Evolutionary conservation across 2,888 invertebrate species (phyloP).

Genomic region (Epinotia demarniana): DNA sequence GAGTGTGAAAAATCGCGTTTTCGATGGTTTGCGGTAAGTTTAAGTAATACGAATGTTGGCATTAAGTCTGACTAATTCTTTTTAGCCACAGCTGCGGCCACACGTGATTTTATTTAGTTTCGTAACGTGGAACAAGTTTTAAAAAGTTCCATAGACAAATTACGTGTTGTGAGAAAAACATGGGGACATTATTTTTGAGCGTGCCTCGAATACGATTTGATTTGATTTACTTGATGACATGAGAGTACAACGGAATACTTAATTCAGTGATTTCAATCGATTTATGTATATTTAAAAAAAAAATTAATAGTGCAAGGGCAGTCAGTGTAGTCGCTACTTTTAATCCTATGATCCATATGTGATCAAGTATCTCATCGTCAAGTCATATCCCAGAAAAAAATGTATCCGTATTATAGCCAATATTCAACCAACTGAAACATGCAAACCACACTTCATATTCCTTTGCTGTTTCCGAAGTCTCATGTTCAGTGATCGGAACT

Average conservation of each 20-base stretch:
- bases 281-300: slow-evolving; percentile 4
- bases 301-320: neutral
- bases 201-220: slow-evolving; percentile 38
- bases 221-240: slow-evolving; percentile 39
- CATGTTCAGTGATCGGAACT: too few species aligned
- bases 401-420: too few species aligned
- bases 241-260: slow-evolving; percentile 33
- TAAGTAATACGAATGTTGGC: slow-evolving; percentile 80
- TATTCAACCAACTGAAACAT: too few species aligned
- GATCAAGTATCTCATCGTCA: neutral
- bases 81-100: slow-evolving; percentile 68
- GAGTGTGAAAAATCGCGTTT: slow-evolving; percentile 81
- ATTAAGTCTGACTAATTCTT: slow-evolving; percentile 74
- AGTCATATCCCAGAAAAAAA: neutral
- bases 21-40: slow-evolving; percentile 75
- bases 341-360: neutral
- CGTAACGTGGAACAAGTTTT: slow-evolving; percentile 66
- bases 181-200: slow-evolving; percentile 34
- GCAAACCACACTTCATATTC: too few species aligned
- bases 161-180: slow-evolving; percentile 41
- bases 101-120: slow-evolving; percentile 73
- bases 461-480: too few species aligned
- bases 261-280: slow-evolving; percentile 26
- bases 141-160: slow-evolving; percentile 47
- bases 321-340: neutral